Base-by-base conservation (phyloP, 2,797 vertebrate genomes). In the Trematomus bernacchii region DNA sequence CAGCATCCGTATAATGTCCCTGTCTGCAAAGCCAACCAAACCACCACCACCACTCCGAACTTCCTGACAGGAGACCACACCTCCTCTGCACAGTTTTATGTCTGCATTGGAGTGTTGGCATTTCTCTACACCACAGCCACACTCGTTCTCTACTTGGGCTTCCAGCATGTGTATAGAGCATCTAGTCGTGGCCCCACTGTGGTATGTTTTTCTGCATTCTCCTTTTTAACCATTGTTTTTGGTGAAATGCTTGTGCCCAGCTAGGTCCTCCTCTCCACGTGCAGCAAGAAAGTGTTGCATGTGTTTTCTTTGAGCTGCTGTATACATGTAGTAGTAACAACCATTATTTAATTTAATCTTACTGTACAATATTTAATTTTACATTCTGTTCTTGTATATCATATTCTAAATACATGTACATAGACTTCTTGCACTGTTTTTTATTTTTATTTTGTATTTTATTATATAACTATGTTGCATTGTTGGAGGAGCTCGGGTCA, bases 51-150 rank as follows among this genome's bases (percentile, higher is more conserved):
- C 0, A 2, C 0, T 0, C 0, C 1, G 0, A 9, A 73, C 73
- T 85, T 86, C 77, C 95, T 99, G 79, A 73, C 80, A 3, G 97
- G 97, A 21, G 95, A 99, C 76, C 93, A 96, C 66, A 87, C 97
- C 0, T 97, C 98, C 19, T 96, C 97, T 0, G 96, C 97, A 0
- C 91, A 98, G 91, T 99, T 98, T 87, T 99, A 95, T 0, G 97
- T 99, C 69, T 95, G 95, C 44, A 86, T 98, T 19, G 97, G 96
- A 66, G 97, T 98, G 77, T 93, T 99, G 82, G 94, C 94, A 57
- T 98, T 99, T 87, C 95, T 99, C 43, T 98, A 98, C 90, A 57
- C 96, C 89, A 96, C 94, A 75, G 96, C 93, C 2, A 95, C 96
- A 0, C 91, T 99, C 1, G 88, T 96, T 62, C 37, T 99, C 66